Percentiles rank a stretch among this genome's conserved stretches.
These are phyloP conservation scores for Microtus montanus DNA, from an alignment of 2,113 vertebrate species.

Conservation along the genomic window DNA sequence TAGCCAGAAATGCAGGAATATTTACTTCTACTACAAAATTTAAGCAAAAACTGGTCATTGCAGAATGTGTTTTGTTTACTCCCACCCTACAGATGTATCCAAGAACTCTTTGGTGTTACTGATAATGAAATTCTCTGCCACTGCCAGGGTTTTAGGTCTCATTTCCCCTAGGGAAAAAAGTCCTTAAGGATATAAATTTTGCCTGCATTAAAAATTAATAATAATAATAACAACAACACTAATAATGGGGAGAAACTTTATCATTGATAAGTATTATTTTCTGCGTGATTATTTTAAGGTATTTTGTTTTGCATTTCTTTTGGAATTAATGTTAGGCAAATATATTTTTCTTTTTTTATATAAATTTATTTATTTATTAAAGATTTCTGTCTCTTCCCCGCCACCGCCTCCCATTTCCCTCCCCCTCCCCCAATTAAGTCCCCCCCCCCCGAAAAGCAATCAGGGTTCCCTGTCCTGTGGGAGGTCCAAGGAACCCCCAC, in stretches of 20 bases:
- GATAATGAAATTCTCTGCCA: slow-evolving; percentile 44
- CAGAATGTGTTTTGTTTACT: slow-evolving; percentile 47
- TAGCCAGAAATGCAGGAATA: slow-evolving; percentile 43
- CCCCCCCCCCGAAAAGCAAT: too few species aligned
- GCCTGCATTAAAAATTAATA: neutral
- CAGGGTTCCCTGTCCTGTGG: too few species aligned
- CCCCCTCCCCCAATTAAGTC: too few species aligned
- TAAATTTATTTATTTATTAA: too few species aligned
- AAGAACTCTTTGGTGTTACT: slow-evolving; percentile 53
- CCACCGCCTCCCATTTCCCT: too few species aligned
- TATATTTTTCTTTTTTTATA: neutral
- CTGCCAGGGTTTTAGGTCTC: slow-evolving; percentile 51
- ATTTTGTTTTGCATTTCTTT: neutral
- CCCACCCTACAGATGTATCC: slow-evolving; percentile 39
- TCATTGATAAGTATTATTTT: neutral
- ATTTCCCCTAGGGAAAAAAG: neutral
- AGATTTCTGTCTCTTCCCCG: too few species aligned
- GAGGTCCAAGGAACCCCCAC: too few species aligned
- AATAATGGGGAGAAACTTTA: neutral
- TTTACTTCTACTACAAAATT: slow-evolving; percentile 56
- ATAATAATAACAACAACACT: neutral
- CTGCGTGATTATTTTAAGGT: neutral
- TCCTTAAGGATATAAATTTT: slow-evolving; percentile 44
- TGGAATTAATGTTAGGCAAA: slow-evolving; percentile 32
- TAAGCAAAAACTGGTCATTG: slow-evolving; percentile 35